Base-by-base conservation (phyloP, 2,888 invertebrate genomes). In the Eupithecia subumbrata region DNA sequence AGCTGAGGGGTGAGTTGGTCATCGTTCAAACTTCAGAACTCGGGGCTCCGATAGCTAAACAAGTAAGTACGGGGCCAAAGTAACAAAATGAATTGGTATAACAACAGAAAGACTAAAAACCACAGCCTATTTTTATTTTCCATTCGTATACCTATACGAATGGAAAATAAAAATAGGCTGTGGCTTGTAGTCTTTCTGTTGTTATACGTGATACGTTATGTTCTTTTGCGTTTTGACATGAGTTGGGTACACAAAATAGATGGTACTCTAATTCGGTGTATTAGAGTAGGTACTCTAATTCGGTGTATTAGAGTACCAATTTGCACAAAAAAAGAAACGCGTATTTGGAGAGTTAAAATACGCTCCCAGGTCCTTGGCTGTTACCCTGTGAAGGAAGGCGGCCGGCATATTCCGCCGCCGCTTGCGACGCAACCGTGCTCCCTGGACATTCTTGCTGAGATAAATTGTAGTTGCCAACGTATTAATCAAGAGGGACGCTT, bases 401-500 rank as follows among this genome's bases (percentile, higher is more conserved):
- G 16, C 64, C 64, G 64, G 11, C 64, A 34, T 64, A 9, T 18
- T 18, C 0, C 18, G 18, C 34, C 18, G 16, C 34, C 71, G 43
- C 64, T 69, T 45, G 18, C 9, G 18, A 5, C 14, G 16, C 22
- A 60, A 64, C 8, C 18, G 34, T 76, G 69, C 69, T 34, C 76
- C 76, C 72, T 71, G 64, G 69, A 71, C 74, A 79, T 73, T 73
- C 69, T 71, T 25, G 60, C 71, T 7, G 71, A 73, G 74, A 79
- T 81, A 78, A 79, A 79, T 79, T 74, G 75, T 75, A 76, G 74
- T 78, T 72, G 69, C 75, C 72, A 77, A 76, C 78, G 72, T 75
- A 76, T 81, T 81, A 77, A 79, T 81, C 78, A 78, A 77, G 78
- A 73, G 71, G 56, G 73, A 72, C 72, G 69, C 56, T 81, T 76